Base-by-base conservation (phyloP, 2,888 invertebrate species). In the Cosmopolites sordidus region DNA sequence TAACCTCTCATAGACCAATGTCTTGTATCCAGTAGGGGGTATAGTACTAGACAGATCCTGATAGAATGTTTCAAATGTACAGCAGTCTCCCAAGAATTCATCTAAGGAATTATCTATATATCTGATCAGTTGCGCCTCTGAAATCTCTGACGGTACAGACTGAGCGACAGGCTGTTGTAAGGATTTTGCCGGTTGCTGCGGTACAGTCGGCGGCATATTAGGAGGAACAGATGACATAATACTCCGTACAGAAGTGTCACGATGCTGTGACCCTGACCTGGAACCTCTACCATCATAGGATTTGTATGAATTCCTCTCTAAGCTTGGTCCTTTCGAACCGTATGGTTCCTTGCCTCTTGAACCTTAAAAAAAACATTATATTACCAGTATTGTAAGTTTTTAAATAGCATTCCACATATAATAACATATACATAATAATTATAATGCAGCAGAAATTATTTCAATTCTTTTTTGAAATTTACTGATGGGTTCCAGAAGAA, bases 251-350 rank as follows among this genome's bases (percentile, higher is more conserved):
- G 33, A 4, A 11, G 33, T 12, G 58, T 76, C 2, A 76, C 79
- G 70, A 55, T 82, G 81, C 55, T 82, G 79, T 41, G 81, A 82
- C 48, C 82, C 79, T 33, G 81, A 80, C 56, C 82, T 74, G 5
- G 81, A 64, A 14, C 52, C 51, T 41, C 79, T 73, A 46, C 76
- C 75, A 60, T 78, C 79, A 47, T 62, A 65, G 5, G 55, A 39
- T 30, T 64, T 64, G 39, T 64, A 63, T 40, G 62, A 62, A 43
- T 59, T 64, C 33, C 72, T 62, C 54, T 75, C 75, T 61, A 75
- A 58, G 59, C 75, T 74, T 2, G 71, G 65, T 16, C 75, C 73
- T 61, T 75, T 75, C 8, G 74, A 72, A 62, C 60, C 68, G 58
- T 75, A 75, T 1, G 70, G 64, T 48, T 73, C 73, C 54, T 70